Evolutionary conservation across 2,113 vertebrate species (phyloP).

Genomic region (Sisor rabdophorus): DNA sequence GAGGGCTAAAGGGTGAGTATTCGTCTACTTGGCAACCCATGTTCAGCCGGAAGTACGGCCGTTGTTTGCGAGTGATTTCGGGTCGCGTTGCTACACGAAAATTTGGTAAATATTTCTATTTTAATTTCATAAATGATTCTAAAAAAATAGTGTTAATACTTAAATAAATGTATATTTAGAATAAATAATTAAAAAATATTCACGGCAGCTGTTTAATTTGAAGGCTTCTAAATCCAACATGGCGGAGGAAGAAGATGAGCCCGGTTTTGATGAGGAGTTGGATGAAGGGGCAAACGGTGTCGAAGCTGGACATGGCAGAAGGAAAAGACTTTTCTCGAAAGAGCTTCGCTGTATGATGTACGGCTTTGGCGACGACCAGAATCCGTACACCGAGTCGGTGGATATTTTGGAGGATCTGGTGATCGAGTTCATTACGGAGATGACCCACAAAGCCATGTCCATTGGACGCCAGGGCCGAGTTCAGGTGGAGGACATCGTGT

Average conservation of each 20-base stretch:
- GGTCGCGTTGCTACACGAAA: neutral
- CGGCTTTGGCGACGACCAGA: conserved; percentile 97
- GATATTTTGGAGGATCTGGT: conserved; percentile 97
- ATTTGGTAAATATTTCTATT: neutral
- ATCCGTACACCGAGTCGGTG: conserved; percentile 96
- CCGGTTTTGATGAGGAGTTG: conserved; percentile 83
- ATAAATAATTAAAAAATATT: neutral
- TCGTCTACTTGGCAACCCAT: neutral
- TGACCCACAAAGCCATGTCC: conserved; percentile 99
- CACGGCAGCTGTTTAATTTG: neutral
- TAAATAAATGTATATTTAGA: too few relatives aligned
- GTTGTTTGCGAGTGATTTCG: neutral
- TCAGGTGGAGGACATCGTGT: conserved; percentile 98
- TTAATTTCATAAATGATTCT: neutral
- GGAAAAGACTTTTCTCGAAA: conserved; percentile 94
- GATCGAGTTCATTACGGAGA: conserved; percentile 97
- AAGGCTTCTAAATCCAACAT: conserved; percentile 45
- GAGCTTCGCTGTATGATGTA: conserved; percentile 99
- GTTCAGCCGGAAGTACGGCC: neutral
- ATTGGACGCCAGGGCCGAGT: conserved; percentile 95
- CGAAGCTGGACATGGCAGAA: conserved; percentile 82
- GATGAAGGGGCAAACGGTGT: conserved; percentile 79
- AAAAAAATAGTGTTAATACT: too few relatives aligned
- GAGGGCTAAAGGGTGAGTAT: too few relatives aligned
- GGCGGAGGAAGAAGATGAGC: conserved; percentile 73